A percentile compares a stretch with the other conserved stretches of the same genome.
phyloP scores from a whole-genome alignment of 2,797 vertebrate species.

The Enteromius unitaeniatus region DNA sequence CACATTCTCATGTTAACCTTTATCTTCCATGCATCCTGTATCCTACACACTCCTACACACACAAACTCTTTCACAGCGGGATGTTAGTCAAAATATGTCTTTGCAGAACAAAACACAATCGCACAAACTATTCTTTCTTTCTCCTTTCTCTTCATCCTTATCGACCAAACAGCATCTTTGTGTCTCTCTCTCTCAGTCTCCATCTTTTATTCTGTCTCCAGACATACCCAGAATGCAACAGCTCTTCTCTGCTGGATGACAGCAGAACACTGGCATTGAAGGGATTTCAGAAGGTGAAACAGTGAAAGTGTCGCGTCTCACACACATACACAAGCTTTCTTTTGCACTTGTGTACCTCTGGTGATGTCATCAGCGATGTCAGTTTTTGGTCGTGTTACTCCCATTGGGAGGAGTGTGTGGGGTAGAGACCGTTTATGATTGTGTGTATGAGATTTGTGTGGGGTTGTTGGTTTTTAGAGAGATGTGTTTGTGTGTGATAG shows the following conservation, averaged over 20 bases:
- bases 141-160: constrained; percentile 46
- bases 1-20: constrained; percentile 5
- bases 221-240: constrained; percentile 42
- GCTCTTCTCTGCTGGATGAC: constrained; percentile 47
- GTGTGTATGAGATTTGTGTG: background rate
- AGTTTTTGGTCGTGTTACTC: constrained; percentile 37
- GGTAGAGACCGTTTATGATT: background rate
- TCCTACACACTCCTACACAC: background rate
- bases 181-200: constrained; percentile 5
- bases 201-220: constrained; percentile 26
- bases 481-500: background rate
- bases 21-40: background rate
- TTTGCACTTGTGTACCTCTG: constrained; percentile 29
- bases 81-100: constrained; percentile 20
- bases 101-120: constrained; percentile 34
- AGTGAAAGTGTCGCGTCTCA: constrained; percentile 21
- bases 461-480: background rate
- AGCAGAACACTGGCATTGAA: constrained; percentile 45
- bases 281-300: constrained; percentile 54
- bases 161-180: constrained; percentile 48
- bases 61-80: constrained; percentile 25
- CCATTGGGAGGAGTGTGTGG: constrained; percentile 35
- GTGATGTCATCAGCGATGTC: constrained; percentile 58
- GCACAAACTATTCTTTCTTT: constrained; percentile 39
- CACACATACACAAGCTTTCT: constrained; percentile 28